Evolutionary conservation across 2,113 vertebrate genomes (phyloP).

Genomic region (cat (Felis catus)): F.catus_Fca126_mat1.0 CM031419.1:46614001-46614500

Average conservation of each 20-base stretch:
- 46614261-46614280: not conserved
- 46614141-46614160: not conserved
- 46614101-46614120: not conserved
- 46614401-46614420: not conserved
- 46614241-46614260: not conserved
- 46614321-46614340: not conserved
- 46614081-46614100: not conserved
- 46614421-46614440: not conserved
- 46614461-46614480: not conserved
- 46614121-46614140: not conserved
- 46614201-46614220: not conserved
- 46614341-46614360: not conserved
- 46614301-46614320: not conserved
- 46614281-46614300: not conserved
- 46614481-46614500: not conserved
- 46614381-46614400: not conserved
- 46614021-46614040: not conserved
- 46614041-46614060: not conserved
- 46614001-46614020: not conserved
- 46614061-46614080: too few species aligned
- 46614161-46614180: not conserved
- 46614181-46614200: not conserved
- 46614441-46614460: not conserved
- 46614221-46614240: not conserved
- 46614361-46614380: not conserved